Base-by-base conservation (phyloP, 2,888 invertebrate species). In the Drosophila mettleri region DNA sequence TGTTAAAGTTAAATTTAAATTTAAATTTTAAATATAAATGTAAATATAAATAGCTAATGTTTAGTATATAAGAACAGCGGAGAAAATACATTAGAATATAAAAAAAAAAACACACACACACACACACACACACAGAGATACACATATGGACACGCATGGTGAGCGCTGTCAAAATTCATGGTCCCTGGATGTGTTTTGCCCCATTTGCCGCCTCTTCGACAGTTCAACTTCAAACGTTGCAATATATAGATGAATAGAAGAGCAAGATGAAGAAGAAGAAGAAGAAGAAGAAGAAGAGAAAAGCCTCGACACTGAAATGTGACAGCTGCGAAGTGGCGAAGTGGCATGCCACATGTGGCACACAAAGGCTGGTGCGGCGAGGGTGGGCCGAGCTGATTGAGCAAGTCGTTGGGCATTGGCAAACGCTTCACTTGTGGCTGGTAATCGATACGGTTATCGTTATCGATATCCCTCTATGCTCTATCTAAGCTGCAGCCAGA, bases 301-400 rank as follows among this genome's bases (percentile, higher is more conserved):
- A 29, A 65, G 61, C 58, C 69, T 78, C 83, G 83, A 79, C 83
- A 83, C 88, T 83, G 88, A 87, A 85, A 87, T 71, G 88, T 82
- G 83, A 83, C 83, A 83, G 77, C 76, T 79, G 83, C 77, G 77
- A 88, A 74, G 83, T 88, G 86, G 82, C 76, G 66, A 70, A 76
- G 66, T 75, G n/a, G n/a, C 76, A 66, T 72, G 73, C 68, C 78
- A 75, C 73, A 75, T 72, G 78, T 67, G 67, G 20, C 46, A 36
- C 46, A 36, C 14, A 12, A n/a, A n/a, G n/a, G n/a, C n/a, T n/a
- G n/a, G 38, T 38, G 12, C 8, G 39, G 33, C 24, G 38, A 12
- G 5, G 12, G 29, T 18, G 24, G 34, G 6, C 24, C n/a, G n/a
- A n/a, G n/a, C n/a, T n/a, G n/a, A n/a, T n/a, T n/a, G n/a, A n/a